Evolutionary conservation across 1,140 invertebrate species (phyloP), one percentile per base, ranked within the genome.

Genomic region (Rhyzopertha dominica): DNA sequence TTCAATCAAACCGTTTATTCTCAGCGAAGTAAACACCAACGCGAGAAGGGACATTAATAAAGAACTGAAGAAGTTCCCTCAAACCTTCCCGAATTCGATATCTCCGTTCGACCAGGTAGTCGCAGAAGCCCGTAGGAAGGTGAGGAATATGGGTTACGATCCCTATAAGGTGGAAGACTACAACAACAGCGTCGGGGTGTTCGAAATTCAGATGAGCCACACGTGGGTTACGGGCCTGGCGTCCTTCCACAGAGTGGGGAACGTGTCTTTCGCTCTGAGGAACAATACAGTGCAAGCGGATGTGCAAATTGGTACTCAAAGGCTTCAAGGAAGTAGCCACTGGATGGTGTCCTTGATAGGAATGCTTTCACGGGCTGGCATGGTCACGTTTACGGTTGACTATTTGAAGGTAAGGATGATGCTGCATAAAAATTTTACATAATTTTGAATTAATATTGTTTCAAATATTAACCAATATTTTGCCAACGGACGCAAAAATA

Each of bases 71-170:
- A 74, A 81, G 51, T 61, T 86, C 7, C 75, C 82, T 4, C 77
- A 84, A 55, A 79, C 77, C 29, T 85, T 90, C 55, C 85, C 87
- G 0, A 90, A 90, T 65, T 90, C 87, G 0, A 87, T 90, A 51
- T 82, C 85, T 5, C 87, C 87, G 0, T 71, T 90, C 30, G 87
- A 92, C 54, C 85, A 87, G 74, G 77, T 83, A 7, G 76, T 90
- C 24, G 77, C 81, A 3, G 81, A 87, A 56, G 74, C 74, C 1
- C 72, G 87, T 7, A 82, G 80, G 51, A 78, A 81, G 54, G 80
- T 90, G 2, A 75, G 78, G 7, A 67, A 78, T 24, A 78, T 80
- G 67, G 75, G 77, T 5, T 79, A 80, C 47, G 88, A 90, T 68
- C 87, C 88, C 0, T 85, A 79, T 50, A 73, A 74, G 57, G 50